Conservation (phyloP, 2,888 invertebrate species). For the Troglohyphantes excavatus region DNA sequence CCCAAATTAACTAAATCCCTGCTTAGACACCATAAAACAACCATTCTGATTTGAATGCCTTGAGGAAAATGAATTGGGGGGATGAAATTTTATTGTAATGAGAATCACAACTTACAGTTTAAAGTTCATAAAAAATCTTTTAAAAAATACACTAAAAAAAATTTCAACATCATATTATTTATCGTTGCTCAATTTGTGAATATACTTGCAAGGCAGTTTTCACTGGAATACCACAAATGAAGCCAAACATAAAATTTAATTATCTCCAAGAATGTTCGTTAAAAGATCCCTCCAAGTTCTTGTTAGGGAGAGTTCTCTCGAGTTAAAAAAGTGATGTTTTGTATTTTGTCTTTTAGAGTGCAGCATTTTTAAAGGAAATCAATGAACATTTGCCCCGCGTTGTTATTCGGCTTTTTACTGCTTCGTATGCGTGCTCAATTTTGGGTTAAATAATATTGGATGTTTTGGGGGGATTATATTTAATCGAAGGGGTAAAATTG, state of each 20-base stretch:
- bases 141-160: neutral
- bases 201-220: conserved; percentile 32
- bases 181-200: conserved; percentile 47
- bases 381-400: conserved; percentile 50
- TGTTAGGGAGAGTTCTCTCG: neutral
- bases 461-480: neutral
- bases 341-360: conserved; percentile 62
- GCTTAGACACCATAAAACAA: neutral
- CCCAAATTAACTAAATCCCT: too few relatives aligned
- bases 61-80: too few relatives aligned
- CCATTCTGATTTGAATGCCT: neutral
- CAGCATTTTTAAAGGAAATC: conserved; percentile 66
- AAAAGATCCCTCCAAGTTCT: conserved; percentile 48
- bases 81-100: conserved; percentile 36
- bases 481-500: neutral
- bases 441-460: conserved; percentile 12
- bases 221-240: conserved; percentile 73
- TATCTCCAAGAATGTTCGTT: conserved; percentile 70
- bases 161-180: conserved; percentile 12
- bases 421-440: conserved; percentile 16
- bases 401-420: conserved; percentile 12
- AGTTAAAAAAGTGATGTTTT: conserved; percentile 48
- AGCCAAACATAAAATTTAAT: conserved; percentile 76
- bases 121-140: neutral
- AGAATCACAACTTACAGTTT: conserved; percentile 11